Base-by-base conservation (phyloP, 2,113 vertebrate species). In the Eurypyga helias region DNA sequence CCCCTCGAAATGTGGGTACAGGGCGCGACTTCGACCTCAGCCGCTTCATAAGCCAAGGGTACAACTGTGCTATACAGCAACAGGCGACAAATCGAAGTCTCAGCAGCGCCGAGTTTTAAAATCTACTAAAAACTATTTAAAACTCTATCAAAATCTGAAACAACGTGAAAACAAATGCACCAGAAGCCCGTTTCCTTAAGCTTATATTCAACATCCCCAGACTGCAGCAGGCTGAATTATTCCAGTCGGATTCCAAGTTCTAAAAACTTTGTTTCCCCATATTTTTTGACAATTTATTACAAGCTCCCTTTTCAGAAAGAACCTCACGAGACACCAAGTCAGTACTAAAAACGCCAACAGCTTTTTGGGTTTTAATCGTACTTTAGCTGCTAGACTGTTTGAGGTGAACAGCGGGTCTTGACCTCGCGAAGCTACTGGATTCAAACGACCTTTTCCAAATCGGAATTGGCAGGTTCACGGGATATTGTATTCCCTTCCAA, bases 1-100 rank as follows among this genome's bases (percentile, higher is more conserved):
- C 43, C 43, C 2, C 0, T 2, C 2, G 6, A 24, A 31, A 41
- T 9, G n/a, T 3, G 34, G 8, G 11, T 10, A 8, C 12, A 15
- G 36, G 77, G 54, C 15, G 2, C 4, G 28, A 60, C 33, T 15
- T 45, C 28, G 48, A 67, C 46, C 23, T 49, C 14, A 1, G 7
- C 34, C 3, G 3, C 61, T 46, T 60, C 8, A 17, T 14, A 11
- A 6, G n/a, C 52, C 45, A 6, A 46, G 46, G 67, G 41, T 3
- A 14, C 55, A 8, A 17, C 28, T 15, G 5, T 1, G n/a, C 29
- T 12, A 7, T 6, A 7, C 36, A 66, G 60, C 79, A n/a, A 26
- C 16, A n/a, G 54, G 61, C 69, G 31, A 28, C 36, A 17, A 6
- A 60, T 1, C 8, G 17, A 51, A 11, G 31, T 17, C 52, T 26